phyloP scores from a whole-genome alignment of 53 echinoderm and acorn worm genomes.

The Arbacia lixula region DNA sequence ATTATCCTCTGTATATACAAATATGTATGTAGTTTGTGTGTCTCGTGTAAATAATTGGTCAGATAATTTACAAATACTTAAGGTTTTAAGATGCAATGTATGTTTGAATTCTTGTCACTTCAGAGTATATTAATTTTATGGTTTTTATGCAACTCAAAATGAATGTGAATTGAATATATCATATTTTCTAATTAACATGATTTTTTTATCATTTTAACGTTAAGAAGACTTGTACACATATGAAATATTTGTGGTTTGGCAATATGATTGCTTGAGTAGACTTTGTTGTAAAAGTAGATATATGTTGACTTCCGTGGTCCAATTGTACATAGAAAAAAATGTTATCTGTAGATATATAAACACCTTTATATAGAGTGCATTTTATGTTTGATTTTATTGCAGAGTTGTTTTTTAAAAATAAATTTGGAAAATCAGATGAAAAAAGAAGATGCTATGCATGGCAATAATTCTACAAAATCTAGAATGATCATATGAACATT shows the following conservation, averaged over 20 bases:
- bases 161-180: not conserved
- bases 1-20: no score
- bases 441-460: constrained; percentile 52
- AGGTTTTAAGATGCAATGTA: not conserved
- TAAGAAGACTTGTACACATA: constrained; percentile 22
- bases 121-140: constrained; percentile 12
- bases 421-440: constrained; percentile 36
- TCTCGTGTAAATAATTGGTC: no score
- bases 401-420: constrained; percentile 37
- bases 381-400: constrained; percentile 27
- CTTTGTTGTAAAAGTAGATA: constrained; percentile 26
- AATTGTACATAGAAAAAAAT: constrained; percentile 6
- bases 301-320: constrained; percentile 3
- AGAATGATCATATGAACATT: constrained; percentile 34
- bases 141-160: constrained; percentile 40
- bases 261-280: constrained; percentile 36
- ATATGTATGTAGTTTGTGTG: no score
- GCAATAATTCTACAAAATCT: constrained; percentile 41
- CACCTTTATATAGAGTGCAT: not conserved
- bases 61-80: no score
- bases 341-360: constrained; percentile 15
- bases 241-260: constrained; percentile 26
- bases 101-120: no score
- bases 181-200: not conserved
- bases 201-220: not conserved